Percentiles rank a stretch among this genome's conserved stretches.
These are phyloP conservation scores for Orchesella cincta DNA, from an alignment of 1,140 invertebrate species.

Conservation along the genomic window DNA sequence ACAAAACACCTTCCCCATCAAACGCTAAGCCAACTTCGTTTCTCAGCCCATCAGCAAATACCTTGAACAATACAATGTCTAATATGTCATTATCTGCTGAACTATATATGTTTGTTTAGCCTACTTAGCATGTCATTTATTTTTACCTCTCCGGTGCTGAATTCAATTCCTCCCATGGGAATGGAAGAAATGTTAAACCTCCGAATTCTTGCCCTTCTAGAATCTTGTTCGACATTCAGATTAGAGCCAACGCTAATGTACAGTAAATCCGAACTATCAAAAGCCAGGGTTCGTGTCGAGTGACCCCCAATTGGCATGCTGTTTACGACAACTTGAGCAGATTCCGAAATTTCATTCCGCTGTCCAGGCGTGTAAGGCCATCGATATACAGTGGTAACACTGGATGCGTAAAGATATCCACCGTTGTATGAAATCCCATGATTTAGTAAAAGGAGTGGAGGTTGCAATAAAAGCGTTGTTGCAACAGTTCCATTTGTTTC, in stretches of 20 bases:
- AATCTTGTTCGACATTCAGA: slow-evolving; percentile 35
- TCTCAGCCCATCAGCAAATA: slow-evolving; percentile 45
- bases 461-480: neutral
- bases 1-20: slow-evolving; percentile 38
- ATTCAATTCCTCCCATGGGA: slow-evolving; percentile 7
- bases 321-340: slow-evolving; percentile 26
- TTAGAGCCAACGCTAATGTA: slow-evolving; percentile 36
- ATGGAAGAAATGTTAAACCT: slow-evolving; percentile 17
- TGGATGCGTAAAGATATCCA: slow-evolving; percentile 37
- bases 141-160: slow-evolving; percentile 36
- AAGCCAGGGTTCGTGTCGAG: slow-evolving; percentile 28
- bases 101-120: too few species aligned
- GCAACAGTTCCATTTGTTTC: neutral
- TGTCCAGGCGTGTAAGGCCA: slow-evolving; percentile 37
- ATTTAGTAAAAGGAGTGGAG: slow-evolving; percentile 3
- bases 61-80: slow-evolving; percentile 2
- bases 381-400: slow-evolving; percentile 21
- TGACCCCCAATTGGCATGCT: slow-evolving; percentile 32
- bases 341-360: neutral
- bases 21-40: slow-evolving; percentile 47
- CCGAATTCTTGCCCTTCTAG: slow-evolving; percentile 31
- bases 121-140: neutral
- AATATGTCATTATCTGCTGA: neutral
- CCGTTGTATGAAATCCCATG: slow-evolving; percentile 21
- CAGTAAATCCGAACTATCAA: slow-evolving; percentile 6